These are phyloP conservation scores for Calliopsis andreniformis DNA, from an alignment of 1,140 invertebrate genomes.

Conservation along the genomic window DNA sequence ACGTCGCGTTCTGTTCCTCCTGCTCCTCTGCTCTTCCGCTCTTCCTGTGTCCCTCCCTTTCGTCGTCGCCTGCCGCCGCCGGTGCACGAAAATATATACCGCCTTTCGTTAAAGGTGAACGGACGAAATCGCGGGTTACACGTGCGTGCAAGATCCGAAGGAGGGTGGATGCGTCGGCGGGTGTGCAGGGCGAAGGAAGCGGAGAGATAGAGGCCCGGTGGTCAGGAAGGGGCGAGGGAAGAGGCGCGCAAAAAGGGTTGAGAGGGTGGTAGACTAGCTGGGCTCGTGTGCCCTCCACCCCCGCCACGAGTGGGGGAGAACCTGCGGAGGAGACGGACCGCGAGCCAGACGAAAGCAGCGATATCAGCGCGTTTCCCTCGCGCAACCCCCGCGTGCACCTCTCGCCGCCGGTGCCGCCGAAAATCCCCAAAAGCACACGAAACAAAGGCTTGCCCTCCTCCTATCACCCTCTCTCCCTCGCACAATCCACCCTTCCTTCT, in stretches of 20 bases:
- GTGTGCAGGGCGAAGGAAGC: slow-evolving; percentile 48
- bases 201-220: slow-evolving; percentile 35
- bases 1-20: not conserved
- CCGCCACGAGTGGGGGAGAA: not conserved
- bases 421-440: slow-evolving; percentile 74
- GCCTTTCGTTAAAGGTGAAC: slow-evolving; percentile 72
- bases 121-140: slow-evolving; percentile 67
- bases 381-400: slow-evolving; percentile 54
- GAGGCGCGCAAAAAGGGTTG: slow-evolving; percentile 61
- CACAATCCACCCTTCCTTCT: slow-evolving; percentile 5
- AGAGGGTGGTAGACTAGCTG: slow-evolving; percentile 12
- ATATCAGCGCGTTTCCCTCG: slow-evolving; percentile 64
- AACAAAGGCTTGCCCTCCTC: slow-evolving; percentile 69
- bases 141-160: slow-evolving; percentile 63
- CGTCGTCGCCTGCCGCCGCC: slow-evolving; percentile 22
- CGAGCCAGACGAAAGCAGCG: slow-evolving; percentile 57
- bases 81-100: slow-evolving; percentile 54
- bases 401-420: slow-evolving; percentile 67
- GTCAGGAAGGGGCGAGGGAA: slow-evolving; percentile 55
- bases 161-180: slow-evolving; percentile 42
- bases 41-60: slow-evolving; percentile 10
- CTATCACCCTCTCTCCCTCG: slow-evolving; percentile 10
- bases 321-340: slow-evolving; percentile 43
- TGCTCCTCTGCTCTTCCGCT: slow-evolving; percentile 13
- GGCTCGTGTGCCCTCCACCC: not conserved